phyloP scores from a whole-genome alignment of 2,113 vertebrate genomes.

The Paraplagusia blochii region DNA sequence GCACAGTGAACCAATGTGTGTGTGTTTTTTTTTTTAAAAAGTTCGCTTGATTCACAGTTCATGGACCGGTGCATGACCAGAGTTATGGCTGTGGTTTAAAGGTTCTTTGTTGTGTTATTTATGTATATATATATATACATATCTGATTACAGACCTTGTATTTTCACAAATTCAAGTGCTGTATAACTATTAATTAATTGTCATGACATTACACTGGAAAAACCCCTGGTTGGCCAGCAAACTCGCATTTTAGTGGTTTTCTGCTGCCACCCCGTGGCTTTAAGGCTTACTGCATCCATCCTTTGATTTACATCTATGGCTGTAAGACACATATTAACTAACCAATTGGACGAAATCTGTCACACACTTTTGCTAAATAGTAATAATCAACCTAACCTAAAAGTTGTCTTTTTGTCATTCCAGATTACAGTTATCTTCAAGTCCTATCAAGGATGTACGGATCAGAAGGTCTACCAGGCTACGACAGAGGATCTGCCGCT shows the following conservation, averaged over 20 bases:
- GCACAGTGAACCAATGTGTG: conserved; percentile 6
- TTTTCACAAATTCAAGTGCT: neutral
- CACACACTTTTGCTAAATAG: neutral
- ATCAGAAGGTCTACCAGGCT: conserved; percentile 84
- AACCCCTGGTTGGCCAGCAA: neutral
- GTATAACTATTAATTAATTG: conserved; percentile 11
- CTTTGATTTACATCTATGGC: neutral
- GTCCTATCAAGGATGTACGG: conserved; percentile 77
- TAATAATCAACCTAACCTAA: neutral
- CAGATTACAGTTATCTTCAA: conserved; percentile 85
- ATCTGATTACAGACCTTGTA: neutral
- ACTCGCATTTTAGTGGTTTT: conserved; percentile 16
- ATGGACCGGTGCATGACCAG: neutral
- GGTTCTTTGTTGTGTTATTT: neutral
- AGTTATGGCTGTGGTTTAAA: conserved; percentile 6
- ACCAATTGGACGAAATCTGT: neutral
- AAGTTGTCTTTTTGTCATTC: neutral
- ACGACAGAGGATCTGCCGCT: conserved; percentile 78
- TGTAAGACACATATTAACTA: neutral
- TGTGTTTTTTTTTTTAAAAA: conserved; percentile 17
- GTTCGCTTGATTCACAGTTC: conserved; percentile 18
- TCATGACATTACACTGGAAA: conserved; percentile 9
- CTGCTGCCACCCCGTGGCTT: conserved; percentile 69
- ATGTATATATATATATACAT: neutral
- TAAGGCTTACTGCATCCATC: conserved; percentile 11